These are phyloP conservation scores for Leptopilina myrica DNA, from an alignment of 2,888 invertebrate genomes.

Conservation along the genomic window DNA sequence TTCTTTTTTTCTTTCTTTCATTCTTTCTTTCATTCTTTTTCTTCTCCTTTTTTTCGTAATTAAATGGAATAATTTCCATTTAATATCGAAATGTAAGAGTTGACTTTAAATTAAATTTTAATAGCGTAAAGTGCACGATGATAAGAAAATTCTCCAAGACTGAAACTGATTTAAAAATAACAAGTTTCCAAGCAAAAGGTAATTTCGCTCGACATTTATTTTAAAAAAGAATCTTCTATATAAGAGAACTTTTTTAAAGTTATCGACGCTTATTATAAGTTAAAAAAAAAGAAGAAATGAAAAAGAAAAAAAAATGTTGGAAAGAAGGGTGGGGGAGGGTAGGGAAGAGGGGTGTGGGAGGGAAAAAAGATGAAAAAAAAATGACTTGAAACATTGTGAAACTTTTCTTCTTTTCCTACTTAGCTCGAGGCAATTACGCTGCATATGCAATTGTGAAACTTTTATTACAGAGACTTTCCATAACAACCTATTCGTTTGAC, in stretches of 20 bases:
- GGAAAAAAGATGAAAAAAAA: not conserved
- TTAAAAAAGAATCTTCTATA: conserved; percentile 21
- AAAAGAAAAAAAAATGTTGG: too few species aligned
- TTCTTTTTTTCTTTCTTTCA: too few species aligned
- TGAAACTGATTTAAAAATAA: conserved; percentile 36
- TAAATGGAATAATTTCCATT: conserved; percentile 6
- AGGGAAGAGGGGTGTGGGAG: too few species aligned
- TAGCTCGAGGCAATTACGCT: conserved; percentile 37
- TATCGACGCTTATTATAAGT: conserved; percentile 41
- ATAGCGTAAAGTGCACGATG: not conserved
- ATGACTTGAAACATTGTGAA: conserved; percentile 39
- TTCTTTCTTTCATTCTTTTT: too few species aligned
- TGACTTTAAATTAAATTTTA: conserved; percentile 8
- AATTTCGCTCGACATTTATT: conserved; percentile 29
- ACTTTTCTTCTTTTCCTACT: conserved; percentile 40
- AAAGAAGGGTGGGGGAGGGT: too few species aligned
- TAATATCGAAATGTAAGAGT: not conserved
- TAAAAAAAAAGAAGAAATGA: not conserved
- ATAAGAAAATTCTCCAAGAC: conserved; percentile 12
- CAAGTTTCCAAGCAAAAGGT: conserved; percentile 23
- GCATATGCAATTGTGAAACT: conserved; percentile 40
- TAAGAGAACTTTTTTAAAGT: conserved; percentile 30
- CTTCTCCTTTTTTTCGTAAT: not conserved
- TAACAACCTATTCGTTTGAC: conserved; percentile 37
- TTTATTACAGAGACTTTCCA: conserved; percentile 31